A percentile compares a stretch with the other conserved stretches of the same genome.
phyloP scores from a whole-genome alignment of 2,113 vertebrate genomes.

The Peromyscus polionotus region DNA sequence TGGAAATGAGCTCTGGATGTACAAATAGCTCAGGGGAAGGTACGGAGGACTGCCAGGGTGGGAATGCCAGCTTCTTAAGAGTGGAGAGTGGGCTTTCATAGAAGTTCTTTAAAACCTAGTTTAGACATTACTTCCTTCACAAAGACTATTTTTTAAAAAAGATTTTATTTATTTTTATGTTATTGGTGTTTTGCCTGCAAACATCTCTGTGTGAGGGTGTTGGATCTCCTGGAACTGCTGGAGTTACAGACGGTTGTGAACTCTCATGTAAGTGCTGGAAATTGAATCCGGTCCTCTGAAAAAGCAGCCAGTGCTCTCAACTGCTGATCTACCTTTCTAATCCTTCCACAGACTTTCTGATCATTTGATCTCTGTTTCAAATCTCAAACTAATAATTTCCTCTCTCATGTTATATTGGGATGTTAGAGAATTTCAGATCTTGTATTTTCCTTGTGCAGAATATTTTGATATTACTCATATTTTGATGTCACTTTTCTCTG shows the following conservation, averaged over 20 bases:
- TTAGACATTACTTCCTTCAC: not conserved
- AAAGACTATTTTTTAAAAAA: not conserved
- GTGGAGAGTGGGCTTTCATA: not conserved
- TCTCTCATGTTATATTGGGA: not conserved
- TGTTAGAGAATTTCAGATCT: not conserved
- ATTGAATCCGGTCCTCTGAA: not conserved
- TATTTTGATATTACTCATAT: slow-evolving; percentile 8
- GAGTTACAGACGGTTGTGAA: not conserved
- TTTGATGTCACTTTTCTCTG: not conserved
- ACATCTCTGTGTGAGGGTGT: not conserved
- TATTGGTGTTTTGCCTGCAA: not conserved
- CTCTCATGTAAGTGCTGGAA: not conserved
- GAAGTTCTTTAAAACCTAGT: not conserved
- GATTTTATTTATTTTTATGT: not conserved
- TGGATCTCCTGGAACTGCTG: not conserved
- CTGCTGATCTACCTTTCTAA: not conserved
- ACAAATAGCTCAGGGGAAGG: not conserved
- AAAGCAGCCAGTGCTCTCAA: not conserved
- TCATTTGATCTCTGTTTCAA: slow-evolving; percentile 17
- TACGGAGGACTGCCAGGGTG: not conserved
- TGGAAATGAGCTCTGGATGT: not conserved
- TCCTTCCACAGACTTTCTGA: slow-evolving; percentile 9
- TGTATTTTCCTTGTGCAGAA: not conserved
- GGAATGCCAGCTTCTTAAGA: not conserved
- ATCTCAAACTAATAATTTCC: not conserved